Percentiles rank a stretch among this genome's conserved stretches.
Evolutionary conservation across 2,113 vertebrate genomes (phyloP).

Genomic region (Dicaeum eximium): DNA sequence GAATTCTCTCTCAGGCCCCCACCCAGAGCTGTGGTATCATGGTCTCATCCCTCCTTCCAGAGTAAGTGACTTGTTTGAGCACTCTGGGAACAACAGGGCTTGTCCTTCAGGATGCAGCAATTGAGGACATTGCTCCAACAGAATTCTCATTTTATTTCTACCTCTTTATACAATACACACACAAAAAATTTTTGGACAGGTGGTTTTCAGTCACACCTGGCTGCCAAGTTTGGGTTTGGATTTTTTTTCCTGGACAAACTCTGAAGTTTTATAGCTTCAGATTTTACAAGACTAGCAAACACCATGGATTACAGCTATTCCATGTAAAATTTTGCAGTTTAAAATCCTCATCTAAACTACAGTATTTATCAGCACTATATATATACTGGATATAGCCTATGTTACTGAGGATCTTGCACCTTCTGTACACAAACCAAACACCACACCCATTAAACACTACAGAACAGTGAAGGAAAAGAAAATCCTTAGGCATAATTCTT

Average conservation of each 20-base stretch:
- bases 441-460: neutral
- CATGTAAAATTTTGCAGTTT: neutral
- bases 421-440: neutral
- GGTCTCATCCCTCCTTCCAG: neutral
- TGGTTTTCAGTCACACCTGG: neutral
- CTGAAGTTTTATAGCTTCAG: neutral
- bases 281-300: neutral
- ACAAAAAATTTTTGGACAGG: neutral
- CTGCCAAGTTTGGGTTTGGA: neutral
- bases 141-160: neutral
- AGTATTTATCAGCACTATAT: neutral
- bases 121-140: rapidly evolving
- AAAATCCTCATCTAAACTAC: neutral
- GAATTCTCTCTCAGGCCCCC: neutral
- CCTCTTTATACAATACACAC: neutral
- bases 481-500: neutral
- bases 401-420: neutral
- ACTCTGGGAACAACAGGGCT: neutral
- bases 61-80: rapidly evolving
- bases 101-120: rapidly evolving
- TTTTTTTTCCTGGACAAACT: neutral
- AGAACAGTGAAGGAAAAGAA: neutral
- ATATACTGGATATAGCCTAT: neutral
- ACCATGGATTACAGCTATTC: neutral
- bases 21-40: neutral